These are phyloP conservation scores for Hippocampus guttulatus DNA, from an alignment of 2,113 vertebrate species.

Conservation along the genomic window DNA sequence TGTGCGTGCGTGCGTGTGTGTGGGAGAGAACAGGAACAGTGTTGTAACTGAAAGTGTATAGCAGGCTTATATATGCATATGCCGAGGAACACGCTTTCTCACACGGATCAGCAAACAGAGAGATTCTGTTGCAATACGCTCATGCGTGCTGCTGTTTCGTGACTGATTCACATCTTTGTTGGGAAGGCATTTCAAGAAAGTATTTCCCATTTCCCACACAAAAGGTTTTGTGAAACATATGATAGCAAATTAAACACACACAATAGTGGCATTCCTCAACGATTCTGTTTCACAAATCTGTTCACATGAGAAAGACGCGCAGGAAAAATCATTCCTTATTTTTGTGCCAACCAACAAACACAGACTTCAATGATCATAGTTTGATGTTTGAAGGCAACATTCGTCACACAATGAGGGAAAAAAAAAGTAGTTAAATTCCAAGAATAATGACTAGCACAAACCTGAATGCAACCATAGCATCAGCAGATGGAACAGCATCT, in stretches of 20 bases:
- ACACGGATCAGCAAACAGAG: constrained; percentile 70
- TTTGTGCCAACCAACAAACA: neutral
- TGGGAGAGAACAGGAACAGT: constrained; percentile 55
- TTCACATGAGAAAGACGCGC: neutral
- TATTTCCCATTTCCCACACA: neutral
- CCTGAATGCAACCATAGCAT: too few relatives aligned
- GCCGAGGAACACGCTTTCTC: constrained; percentile 69
- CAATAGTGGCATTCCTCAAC: neutral
- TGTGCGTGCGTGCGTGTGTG: constrained; percentile 49
- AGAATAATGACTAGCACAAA: too few relatives aligned
- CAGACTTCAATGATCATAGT: too few relatives aligned
- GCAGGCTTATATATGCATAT: constrained; percentile 70
- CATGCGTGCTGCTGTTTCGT: constrained; percentile 34
- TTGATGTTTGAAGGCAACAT: too few relatives aligned
- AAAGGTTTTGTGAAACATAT: neutral
- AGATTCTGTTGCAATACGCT: constrained; percentile 45
- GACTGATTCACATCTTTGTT: constrained; percentile 24
- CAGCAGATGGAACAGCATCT: too few relatives aligned
- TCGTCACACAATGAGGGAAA: too few relatives aligned
- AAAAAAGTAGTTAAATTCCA: too few relatives aligned
- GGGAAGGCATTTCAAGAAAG: constrained; percentile 37
- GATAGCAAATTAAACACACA: constrained; percentile 10
- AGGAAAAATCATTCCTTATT: neutral
- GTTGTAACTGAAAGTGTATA: constrained; percentile 68
- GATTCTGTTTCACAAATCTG: neutral